phyloP scores from a whole-genome alignment of 2,888 invertebrate genomes.

The Andrena flavipes region DNA sequence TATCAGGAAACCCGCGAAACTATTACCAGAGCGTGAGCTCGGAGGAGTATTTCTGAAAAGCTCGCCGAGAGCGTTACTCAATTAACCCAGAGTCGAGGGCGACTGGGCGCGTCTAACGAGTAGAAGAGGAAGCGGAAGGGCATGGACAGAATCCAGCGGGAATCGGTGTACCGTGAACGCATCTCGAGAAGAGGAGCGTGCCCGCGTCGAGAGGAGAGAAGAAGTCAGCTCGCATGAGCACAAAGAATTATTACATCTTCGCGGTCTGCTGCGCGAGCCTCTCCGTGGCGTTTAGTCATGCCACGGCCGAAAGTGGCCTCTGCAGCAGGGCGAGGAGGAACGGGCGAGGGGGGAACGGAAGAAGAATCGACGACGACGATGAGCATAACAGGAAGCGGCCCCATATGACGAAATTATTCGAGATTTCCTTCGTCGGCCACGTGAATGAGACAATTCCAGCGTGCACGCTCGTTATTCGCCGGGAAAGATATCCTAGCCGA shows the following conservation, averaged over 20 bases:
- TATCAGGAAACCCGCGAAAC: too few relatives aligned
- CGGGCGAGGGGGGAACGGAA: background rate
- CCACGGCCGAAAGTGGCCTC: conserved; percentile 69
- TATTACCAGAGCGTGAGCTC: too few relatives aligned
- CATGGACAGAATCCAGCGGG: conserved; percentile 1
- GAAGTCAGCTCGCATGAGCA: conserved; percentile 72
- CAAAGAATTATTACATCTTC: conserved; percentile 82
- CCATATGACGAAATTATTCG: conserved; percentile 50
- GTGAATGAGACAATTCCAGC: conserved; percentile 43
- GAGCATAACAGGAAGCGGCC: conserved; percentile 56
- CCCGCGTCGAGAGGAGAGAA: conserved; percentile 44
- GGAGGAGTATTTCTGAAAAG: background rate
- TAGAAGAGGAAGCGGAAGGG: background rate
- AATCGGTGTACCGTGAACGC: conserved; percentile 32
- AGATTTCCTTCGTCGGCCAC: conserved; percentile 50
- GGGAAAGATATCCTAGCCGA: conserved; percentile 23
- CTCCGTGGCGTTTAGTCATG: conserved; percentile 66
- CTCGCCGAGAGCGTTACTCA: background rate
- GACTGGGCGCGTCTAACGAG: background rate
- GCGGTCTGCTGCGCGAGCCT: conserved; percentile 77
- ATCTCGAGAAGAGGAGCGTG: conserved; percentile 30
- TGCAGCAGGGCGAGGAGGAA: background rate
- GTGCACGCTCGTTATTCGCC: conserved; percentile 24
- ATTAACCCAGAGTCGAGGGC: background rate
- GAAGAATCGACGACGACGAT: conserved; percentile 36